Conservation (phyloP, 2,888 invertebrate genomes). For the Aradus depressus region DNA sequence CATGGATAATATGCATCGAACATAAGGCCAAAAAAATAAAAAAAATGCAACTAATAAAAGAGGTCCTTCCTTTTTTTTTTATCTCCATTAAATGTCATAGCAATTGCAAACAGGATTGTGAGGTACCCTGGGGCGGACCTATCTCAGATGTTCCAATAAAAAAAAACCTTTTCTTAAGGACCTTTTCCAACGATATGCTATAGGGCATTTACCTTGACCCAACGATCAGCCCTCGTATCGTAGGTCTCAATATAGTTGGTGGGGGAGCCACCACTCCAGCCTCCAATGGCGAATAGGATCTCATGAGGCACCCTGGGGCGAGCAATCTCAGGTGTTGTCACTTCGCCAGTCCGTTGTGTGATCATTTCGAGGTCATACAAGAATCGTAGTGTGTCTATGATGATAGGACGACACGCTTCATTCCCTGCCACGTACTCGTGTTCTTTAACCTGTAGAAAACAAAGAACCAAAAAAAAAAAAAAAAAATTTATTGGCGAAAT, state of each 20-base stretch:
- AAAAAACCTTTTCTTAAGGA: too few species aligned
- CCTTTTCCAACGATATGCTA: too few species aligned
- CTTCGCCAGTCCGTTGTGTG: conserved; percentile 61
- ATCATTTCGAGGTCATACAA: conserved; percentile 87
- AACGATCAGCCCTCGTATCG: conserved; percentile 78
- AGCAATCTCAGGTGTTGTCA: conserved; percentile 75
- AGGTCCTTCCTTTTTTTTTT: too few species aligned
- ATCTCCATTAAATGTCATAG: too few species aligned
- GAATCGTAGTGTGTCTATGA: conserved; percentile 83
- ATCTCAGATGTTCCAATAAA: too few species aligned
- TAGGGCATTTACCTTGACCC: conserved; percentile 57
- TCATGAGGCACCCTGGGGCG: conserved; percentile 67
- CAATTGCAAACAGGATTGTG: too few species aligned
- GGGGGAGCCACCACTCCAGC: conserved; percentile 64
- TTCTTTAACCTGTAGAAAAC: conserved; percentile 49
- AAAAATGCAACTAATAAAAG: too few species aligned
- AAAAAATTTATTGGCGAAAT: too few species aligned
- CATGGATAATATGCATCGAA: too few species aligned
- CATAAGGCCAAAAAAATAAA: too few species aligned
- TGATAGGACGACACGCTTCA: conserved; percentile 73
- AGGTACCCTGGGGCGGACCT: too few species aligned
- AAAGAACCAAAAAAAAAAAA: too few species aligned
- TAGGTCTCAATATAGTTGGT: conserved; percentile 76
- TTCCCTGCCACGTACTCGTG: conserved; percentile 75
- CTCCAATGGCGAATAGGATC: conserved; percentile 73